Percentiles rank a stretch among this genome's conserved stretches.
Conservation (phyloP, 2,888 invertebrate genomes). For the Apoda limacodes region DNA sequence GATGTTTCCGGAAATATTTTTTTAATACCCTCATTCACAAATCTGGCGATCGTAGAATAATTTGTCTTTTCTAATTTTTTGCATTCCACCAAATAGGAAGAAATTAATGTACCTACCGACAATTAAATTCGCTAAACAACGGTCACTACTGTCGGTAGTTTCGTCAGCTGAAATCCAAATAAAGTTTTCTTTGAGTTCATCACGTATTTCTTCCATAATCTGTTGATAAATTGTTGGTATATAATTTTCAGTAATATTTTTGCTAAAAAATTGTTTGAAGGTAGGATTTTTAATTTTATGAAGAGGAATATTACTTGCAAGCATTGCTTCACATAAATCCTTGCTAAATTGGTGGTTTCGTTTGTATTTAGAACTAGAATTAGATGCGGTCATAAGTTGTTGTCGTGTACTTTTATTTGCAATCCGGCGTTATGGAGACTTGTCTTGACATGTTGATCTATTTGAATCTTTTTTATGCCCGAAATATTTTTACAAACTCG, state of each 20-base stretch:
- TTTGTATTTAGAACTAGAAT: conserved; percentile 7
- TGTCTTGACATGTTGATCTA: conserved; percentile 10
- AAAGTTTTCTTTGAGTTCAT: conserved; percentile 8
- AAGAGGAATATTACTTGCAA: conserved; percentile 11
- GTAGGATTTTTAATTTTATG: conserved; percentile 7
- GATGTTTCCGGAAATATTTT: no score
- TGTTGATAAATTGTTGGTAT: conserved; percentile 8
- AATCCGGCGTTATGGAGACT: conserved; percentile 8
- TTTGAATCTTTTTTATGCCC: conserved; percentile 10
- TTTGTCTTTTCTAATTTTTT: no score
- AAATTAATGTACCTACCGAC: conserved; percentile 8
- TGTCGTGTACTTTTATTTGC: conserved; percentile 8
- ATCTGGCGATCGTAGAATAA: no score
- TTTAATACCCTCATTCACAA: conserved; percentile 28
- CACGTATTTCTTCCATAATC: conserved; percentile 10
- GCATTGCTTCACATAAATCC: conserved; percentile 7
- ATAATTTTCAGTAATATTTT: conserved; percentile 12
- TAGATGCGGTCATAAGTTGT: conserved; percentile 7
- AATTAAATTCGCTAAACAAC: no score
- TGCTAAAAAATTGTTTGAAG: conserved; percentile 8
- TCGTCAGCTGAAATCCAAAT: conserved; percentile 14
- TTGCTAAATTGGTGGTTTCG: conserved; percentile 5
- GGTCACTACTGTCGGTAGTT: conserved; percentile 11
- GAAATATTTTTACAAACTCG: conserved; percentile 8
- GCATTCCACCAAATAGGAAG: conserved; percentile 13